These are phyloP conservation scores for Caenorhabditis sp. DNA, from an alignment of 2,888 invertebrate genomes.

Conservation along the genomic window DNA sequence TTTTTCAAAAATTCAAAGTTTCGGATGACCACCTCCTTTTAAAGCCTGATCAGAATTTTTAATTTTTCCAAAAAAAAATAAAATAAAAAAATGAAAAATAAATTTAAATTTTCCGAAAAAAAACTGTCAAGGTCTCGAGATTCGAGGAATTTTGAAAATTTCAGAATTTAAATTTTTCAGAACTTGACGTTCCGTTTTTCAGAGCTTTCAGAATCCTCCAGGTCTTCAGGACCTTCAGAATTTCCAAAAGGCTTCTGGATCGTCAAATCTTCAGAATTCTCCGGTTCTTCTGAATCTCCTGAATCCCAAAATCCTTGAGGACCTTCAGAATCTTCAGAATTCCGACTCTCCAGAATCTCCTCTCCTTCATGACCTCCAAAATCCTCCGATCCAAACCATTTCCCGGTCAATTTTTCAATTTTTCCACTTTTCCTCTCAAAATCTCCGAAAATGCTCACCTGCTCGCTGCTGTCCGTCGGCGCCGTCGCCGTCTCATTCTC, in stretches of 20 bases:
- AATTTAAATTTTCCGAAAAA: no score
- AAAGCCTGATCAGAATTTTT: no score
- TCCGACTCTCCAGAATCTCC: not conserved
- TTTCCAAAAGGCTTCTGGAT: not conserved
- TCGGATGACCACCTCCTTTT: no score
- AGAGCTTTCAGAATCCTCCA: not conserved
- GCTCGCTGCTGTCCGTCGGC: slow-evolving; percentile 1
- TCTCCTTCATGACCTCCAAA: not conserved
- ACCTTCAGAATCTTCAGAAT: slow-evolving; percentile 13
- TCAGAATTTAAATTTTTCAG: no score
- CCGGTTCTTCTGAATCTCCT: not conserved
- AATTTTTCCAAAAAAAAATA: no score
- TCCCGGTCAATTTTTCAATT: no score
- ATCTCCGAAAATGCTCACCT: not conserved
- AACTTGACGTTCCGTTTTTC: not conserved
- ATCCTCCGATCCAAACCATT: not conserved
- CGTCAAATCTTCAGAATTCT: not conserved
- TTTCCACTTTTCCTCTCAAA: not conserved
- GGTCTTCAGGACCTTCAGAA: not conserved
- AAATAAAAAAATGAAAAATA: no score
- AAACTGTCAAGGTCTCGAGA: no score
- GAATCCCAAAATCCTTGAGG: not conserved
- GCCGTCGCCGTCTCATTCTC: slow-evolving; percentile 42
- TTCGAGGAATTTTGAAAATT: no score
- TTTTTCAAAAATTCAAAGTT: no score